phyloP scores from a whole-genome alignment of 2,888 invertebrate genomes.

The Drosophila limbata region DNA sequence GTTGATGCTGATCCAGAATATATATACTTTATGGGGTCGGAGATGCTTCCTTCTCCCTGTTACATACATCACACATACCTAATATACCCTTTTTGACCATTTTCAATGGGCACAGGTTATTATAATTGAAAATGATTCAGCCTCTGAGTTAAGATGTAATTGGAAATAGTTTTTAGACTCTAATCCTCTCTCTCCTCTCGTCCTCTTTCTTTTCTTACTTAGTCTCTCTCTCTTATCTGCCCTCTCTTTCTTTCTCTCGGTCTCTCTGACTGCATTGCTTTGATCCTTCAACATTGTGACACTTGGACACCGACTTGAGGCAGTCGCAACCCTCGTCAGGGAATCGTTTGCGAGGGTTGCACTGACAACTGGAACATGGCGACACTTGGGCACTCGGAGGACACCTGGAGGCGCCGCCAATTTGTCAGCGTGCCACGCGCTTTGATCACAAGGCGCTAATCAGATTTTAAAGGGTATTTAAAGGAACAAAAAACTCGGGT shows the following conservation, averaged over 20 bases:
- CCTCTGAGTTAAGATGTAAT: too few relatives aligned
- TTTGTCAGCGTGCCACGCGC: conserved; percentile 32
- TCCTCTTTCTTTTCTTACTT: too few relatives aligned
- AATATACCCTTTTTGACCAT: too few relatives aligned
- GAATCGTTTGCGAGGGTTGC: conserved; percentile 34
- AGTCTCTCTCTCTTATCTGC: too few relatives aligned
- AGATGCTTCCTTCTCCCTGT: too few relatives aligned
- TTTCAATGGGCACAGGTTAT: too few relatives aligned
- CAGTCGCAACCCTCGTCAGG: conserved; percentile 56
- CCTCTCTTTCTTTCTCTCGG: not conserved
- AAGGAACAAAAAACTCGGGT: conserved; percentile 27
- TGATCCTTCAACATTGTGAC: conserved; percentile 18
- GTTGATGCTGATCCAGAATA: too few relatives aligned
- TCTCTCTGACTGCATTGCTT: not conserved
- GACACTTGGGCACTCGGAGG: conserved; percentile 46
- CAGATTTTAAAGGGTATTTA: conserved; percentile 65
- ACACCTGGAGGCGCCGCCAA: conserved; percentile 42
- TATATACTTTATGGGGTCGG: too few relatives aligned
- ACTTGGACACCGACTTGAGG: conserved; percentile 26
- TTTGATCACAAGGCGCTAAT: conserved; percentile 70
- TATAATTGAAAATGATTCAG: too few relatives aligned
- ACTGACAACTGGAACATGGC: conserved; percentile 21
- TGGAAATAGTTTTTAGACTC: too few relatives aligned
- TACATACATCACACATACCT: too few relatives aligned
- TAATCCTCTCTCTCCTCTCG: too few relatives aligned